Base-by-base conservation (phyloP, 2,888 invertebrate genomes). In the Papilio elwesi region DNA sequence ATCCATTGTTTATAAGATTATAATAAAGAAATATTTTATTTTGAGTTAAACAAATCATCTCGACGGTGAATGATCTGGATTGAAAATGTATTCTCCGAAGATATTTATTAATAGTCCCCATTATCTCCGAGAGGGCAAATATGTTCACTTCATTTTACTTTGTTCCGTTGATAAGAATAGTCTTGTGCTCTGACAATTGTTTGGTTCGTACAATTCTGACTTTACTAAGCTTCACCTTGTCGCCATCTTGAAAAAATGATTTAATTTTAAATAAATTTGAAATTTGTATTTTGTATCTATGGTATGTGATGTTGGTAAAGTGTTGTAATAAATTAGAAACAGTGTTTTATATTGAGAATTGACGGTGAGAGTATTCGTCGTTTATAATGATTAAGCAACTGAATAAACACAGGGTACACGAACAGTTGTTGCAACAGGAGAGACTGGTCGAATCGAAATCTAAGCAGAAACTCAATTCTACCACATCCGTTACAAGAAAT, bases 371-470 rank as follows among this genome's bases (percentile, higher is more conserved):
- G 11, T 68, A 59, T 66, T 69, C 68, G 9, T 51, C 63, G 57
- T 68, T 57, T 79, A 86, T 82, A 81, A 88, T 90, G 90, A 87
- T 91, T 88, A 89, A 91, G 75, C 84, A 89, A 77, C 83, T 91
- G 76, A 88, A 87, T 74, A 91, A 90, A 79, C 81, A 85, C 59
- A 85, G 82, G 57, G 90, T 91, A 55, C 90, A 91, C 74, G 88
- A 91, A 81, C 87, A 90, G 79, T 83, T 91, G 79, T 76, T 90
- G 80, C 83, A 87, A 77, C 83, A 85, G 76, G 88, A 90, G 75
- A 86, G 83, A 73, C 76, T 85, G 69, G 76, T 83, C 4, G 88
- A 89, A 76, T 82, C 80, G 7, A 87, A 83, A 75, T 83, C 76
- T 43, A 89, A 86, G 74, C 82, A 86, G 11, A 85, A 86, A 70